phyloP scores from a whole-genome alignment of 2,113 vertebrate genomes.

The Amphiprion ocellaris region DNA sequence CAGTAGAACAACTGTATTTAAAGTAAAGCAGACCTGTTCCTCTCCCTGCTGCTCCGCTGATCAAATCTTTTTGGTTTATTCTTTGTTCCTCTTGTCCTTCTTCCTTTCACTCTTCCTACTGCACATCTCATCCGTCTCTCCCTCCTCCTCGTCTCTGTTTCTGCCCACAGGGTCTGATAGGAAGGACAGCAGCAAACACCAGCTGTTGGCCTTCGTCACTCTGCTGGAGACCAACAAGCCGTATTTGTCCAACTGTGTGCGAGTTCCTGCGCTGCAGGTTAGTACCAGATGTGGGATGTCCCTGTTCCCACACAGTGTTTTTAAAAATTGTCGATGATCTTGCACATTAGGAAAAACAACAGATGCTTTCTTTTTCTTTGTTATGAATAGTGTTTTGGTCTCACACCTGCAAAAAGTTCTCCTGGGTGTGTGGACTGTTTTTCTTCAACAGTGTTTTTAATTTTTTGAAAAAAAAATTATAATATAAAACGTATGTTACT shows the following conservation, averaged over 20 bases:
- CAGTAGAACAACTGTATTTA: background rate
- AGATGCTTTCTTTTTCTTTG: too few species aligned
- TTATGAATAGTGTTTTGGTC: too few species aligned
- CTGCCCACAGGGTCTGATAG: slow-evolving; percentile 63
- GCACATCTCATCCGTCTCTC: background rate
- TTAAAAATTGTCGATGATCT: too few species aligned
- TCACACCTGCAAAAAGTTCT: too few species aligned
- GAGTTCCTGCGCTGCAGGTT: slow-evolving; percentile 90
- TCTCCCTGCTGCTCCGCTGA: background rate
- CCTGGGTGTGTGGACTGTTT: too few species aligned
- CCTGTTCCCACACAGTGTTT: background rate
- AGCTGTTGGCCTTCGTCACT: slow-evolving; percentile 92
- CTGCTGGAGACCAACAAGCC: slow-evolving; percentile 94
- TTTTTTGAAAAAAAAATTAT: too few species aligned
- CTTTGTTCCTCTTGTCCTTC: background rate
- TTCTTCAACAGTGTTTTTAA: too few species aligned
- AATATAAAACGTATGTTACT: too few species aligned
- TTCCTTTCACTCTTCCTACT: background rate
- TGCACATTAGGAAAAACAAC: too few species aligned
- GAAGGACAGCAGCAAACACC: slow-evolving; percentile 86
- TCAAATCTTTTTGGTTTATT: too few species aligned
- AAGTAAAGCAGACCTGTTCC: background rate
- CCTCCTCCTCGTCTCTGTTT: background rate
- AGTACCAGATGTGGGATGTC: slow-evolving; percentile 36
- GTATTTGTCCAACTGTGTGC: slow-evolving; percentile 91